A percentile compares a stretch with the other conserved stretches of the same genome.
Conservation (phyloP, 2,797 vertebrate species). For the Bufotes viridis region DNA sequence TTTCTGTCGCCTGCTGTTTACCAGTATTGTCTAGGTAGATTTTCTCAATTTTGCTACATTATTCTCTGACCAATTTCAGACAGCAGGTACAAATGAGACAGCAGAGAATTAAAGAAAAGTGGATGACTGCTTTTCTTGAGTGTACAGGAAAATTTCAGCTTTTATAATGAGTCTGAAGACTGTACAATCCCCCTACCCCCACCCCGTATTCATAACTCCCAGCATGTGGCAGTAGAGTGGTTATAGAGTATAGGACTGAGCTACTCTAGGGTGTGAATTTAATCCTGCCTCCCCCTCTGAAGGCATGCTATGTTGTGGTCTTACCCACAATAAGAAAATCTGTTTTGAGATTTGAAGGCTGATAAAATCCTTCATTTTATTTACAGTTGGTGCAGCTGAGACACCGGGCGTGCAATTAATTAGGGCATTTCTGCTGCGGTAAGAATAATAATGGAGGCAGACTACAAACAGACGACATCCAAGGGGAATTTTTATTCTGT, state of each 20-base stretch:
- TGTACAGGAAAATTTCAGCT: neutral
- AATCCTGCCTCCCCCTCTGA: slow-evolving; percentile 25
- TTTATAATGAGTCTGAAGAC: neutral
- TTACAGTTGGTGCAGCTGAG: slow-evolving; percentile 79
- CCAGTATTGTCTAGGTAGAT: neutral
- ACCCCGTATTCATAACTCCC: neutral
- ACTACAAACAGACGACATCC: slow-evolving; percentile 81
- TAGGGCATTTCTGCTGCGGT: slow-evolving; percentile 81
- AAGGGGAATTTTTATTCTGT: slow-evolving; percentile 78
- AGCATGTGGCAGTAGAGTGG: slow-evolving; percentile 11
- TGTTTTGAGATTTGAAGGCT: slow-evolving; percentile 70
- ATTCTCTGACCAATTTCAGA: neutral
- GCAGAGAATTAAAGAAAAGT: neutral
- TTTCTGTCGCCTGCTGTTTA: neutral
- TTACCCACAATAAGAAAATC: slow-evolving; percentile 59
- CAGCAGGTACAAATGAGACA: neutral
- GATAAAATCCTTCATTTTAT: slow-evolving; percentile 72
- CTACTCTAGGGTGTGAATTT: slow-evolving; percentile 43
- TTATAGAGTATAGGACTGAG: slow-evolving; percentile 21
- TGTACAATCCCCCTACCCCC: neutral
- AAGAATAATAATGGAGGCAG: slow-evolving; percentile 79
- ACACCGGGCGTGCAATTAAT: slow-evolving; percentile 78
- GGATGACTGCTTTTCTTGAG: neutral
- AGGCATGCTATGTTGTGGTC: slow-evolving; percentile 37
- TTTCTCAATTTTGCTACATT: neutral